A percentile compares a stretch with the other conserved stretches of the same genome.
Evolutionary conservation across 2,113 vertebrate species (phyloP).

Genomic region (Gymnocephalus cernua): DNA sequence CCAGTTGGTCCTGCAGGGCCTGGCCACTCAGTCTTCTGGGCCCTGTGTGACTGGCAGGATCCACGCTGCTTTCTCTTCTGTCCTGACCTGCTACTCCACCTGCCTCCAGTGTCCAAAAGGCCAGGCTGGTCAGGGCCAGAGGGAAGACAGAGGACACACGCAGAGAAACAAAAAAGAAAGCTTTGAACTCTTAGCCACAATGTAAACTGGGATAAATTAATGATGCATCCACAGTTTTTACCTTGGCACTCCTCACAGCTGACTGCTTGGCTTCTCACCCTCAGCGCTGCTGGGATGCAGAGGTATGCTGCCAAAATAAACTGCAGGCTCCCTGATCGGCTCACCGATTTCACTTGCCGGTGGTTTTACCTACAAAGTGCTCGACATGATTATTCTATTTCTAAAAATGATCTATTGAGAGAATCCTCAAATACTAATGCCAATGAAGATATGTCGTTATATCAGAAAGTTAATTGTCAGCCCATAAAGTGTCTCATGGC

Average conservation of each 20-base stretch:
- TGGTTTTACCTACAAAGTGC: slow-evolving; percentile 39
- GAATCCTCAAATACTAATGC: slow-evolving; percentile 27
- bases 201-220: slow-evolving; percentile 70
- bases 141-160: slow-evolving; percentile 56
- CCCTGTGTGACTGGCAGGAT: slow-evolving; percentile 64
- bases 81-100: slow-evolving; percentile 58
- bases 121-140: slow-evolving; percentile 50
- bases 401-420: slow-evolving; percentile 42
- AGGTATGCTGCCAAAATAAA: slow-evolving; percentile 63
- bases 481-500: slow-evolving; percentile 46
- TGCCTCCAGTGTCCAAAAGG: slow-evolving; percentile 57
- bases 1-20: slow-evolving; percentile 74
- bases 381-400: slow-evolving; percentile 33
- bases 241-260: slow-evolving; percentile 64
- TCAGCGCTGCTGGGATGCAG: slow-evolving; percentile 47
- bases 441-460: slow-evolving; percentile 35
- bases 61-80: slow-evolving; percentile 64
- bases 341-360: slow-evolving; percentile 9
- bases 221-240: slow-evolving; percentile 63
- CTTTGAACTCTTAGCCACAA: slow-evolving; percentile 59
- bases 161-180: slow-evolving; percentile 46
- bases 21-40: slow-evolving; percentile 68
- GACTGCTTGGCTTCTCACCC: slow-evolving; percentile 69
- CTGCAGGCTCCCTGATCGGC: slow-evolving; percentile 34
- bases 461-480: slow-evolving; percentile 59